Conservation (phyloP, 1,140 invertebrate genomes). For the Pteromalus puparum region DNA sequence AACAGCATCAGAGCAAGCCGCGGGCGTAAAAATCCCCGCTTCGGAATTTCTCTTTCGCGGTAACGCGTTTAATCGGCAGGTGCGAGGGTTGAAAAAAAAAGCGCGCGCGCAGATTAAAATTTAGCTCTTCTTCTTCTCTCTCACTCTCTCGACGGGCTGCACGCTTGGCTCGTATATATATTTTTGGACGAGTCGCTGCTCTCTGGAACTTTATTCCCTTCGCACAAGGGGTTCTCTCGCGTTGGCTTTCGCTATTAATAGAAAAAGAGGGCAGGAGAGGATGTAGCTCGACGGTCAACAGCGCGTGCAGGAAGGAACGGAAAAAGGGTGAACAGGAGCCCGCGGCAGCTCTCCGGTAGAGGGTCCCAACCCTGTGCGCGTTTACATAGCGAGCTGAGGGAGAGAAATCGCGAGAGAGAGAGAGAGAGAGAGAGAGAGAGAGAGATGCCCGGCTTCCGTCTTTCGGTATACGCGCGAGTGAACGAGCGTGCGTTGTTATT, state of each 20-base stretch:
- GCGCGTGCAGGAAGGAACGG: slow-evolving; percentile 59
- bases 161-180: slow-evolving; percentile 15
- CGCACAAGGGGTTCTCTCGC: background rate
- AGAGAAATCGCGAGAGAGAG: slow-evolving; percentile 2
- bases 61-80: slow-evolving; percentile 52
- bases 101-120: slow-evolving; percentile 32
- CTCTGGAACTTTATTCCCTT: slow-evolving; percentile 32
- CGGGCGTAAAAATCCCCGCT: slow-evolving; percentile 46
- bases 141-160: background rate
- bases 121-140: slow-evolving; percentile 16
- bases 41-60: slow-evolving; percentile 41
- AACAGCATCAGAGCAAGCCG: background rate
- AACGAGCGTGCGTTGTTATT: background rate
- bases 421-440: background rate
- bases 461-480: slow-evolving; percentile 4
- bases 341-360: background rate
- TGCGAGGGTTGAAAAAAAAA: slow-evolving; percentile 39
- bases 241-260: slow-evolving; percentile 63
- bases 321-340: slow-evolving; percentile 58
- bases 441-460: slow-evolving; percentile 15
- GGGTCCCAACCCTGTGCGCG: background rate
- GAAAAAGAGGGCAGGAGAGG: slow-evolving; percentile 62
- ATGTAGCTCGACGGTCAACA: slow-evolving; percentile 56
- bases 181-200: slow-evolving; percentile 42
- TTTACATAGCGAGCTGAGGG: slow-evolving; percentile 17